phyloP scores from a whole-genome alignment of 2,113 vertebrate genomes.

The Leptocoma aspasia region DNA sequence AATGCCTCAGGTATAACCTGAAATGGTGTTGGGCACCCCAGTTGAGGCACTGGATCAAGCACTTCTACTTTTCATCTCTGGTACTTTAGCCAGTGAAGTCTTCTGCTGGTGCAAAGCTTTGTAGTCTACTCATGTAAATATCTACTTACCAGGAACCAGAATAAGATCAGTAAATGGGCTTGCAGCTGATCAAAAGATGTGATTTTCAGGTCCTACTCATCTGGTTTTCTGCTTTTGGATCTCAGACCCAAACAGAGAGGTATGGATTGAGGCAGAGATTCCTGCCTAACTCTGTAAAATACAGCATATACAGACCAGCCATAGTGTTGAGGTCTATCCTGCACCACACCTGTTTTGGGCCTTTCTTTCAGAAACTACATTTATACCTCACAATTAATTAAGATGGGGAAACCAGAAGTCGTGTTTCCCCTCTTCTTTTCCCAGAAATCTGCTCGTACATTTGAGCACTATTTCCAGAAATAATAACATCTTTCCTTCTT shows the following conservation, averaged over 20 bases:
- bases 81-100: neutral
- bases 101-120: neutral
- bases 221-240: neutral
- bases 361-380: neutral
- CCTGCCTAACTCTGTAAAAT: neutral
- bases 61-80: neutral
- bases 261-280: neutral
- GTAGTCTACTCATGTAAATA: neutral
- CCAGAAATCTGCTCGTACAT: neutral
- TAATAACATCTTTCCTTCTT: neutral
- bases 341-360: neutral
- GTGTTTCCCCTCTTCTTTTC: neutral
- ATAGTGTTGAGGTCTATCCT: neutral
- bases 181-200: neutral
- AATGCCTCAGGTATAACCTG: neutral
- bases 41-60: neutral
- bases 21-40: neutral
- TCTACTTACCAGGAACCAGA: neutral
- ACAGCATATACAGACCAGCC: neutral
- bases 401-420: neutral
- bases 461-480: neutral
- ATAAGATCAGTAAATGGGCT: neutral
- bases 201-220: neutral
- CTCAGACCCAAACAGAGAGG: neutral
- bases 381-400: neutral